Conservation (phyloP, 2,888 invertebrate genomes). For the Nomada lathburiana region DNA sequence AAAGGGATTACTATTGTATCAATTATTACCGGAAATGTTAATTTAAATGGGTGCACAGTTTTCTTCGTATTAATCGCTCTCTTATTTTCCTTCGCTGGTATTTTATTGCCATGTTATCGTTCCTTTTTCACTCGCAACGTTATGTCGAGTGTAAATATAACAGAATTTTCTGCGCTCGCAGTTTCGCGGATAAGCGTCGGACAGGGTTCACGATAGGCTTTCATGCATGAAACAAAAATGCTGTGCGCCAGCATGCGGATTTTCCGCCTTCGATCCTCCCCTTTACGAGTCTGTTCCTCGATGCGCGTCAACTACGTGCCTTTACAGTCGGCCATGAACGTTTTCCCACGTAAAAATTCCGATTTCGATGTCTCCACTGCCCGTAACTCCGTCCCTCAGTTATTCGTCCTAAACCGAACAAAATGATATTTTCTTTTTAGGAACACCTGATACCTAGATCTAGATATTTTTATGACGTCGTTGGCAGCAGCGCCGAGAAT, state of each 20-base stretch:
- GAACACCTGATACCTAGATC: no score
- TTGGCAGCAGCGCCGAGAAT: no score
- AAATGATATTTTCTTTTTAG: no score
- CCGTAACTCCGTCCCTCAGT: neutral
- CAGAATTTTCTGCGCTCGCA: neutral
- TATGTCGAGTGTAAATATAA: no score
- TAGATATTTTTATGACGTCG: no score
- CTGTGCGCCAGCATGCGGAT: slow-evolving; percentile 16
- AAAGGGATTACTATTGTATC: no score
- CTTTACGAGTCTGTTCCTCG: slow-evolving; percentile 41
- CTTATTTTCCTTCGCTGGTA: no score
- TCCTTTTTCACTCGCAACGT: no score
- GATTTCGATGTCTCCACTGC: neutral
- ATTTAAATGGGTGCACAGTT: no score
- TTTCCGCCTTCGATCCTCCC: slow-evolving; percentile 42
- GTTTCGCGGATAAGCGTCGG: neutral
- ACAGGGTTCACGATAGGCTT: neutral
- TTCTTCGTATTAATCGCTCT: no score
- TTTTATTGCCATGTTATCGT: no score
- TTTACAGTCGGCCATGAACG: slow-evolving; percentile 11
- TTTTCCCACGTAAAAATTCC: neutral
- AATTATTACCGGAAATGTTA: no score
- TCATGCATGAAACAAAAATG: slow-evolving; percentile 45
- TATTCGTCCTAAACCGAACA: neutral
- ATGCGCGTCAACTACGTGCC: slow-evolving; percentile 20